A percentile compares a stretch with the other conserved stretches of the same genome.
phyloP scores from a whole-genome alignment of 1,140 invertebrate species.

The Eufriesea mexicana region DNA sequence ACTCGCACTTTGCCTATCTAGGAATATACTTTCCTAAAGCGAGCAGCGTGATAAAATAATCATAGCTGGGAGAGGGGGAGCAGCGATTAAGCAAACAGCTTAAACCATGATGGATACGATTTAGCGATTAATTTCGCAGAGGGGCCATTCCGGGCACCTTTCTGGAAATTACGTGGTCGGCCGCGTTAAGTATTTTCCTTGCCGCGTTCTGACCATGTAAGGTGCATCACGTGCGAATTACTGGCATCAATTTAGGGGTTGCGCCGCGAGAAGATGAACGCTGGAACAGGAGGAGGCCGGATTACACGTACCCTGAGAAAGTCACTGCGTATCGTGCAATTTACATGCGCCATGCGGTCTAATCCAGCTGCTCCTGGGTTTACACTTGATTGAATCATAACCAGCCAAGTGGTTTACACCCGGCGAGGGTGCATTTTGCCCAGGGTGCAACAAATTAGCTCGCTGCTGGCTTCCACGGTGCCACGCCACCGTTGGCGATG shows the following conservation, averaged over 20 bases:
- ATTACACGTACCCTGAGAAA: constrained; percentile 36
- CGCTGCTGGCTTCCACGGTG: neutral
- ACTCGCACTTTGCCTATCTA: too few relatives aligned
- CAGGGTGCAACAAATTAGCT: constrained; percentile 53
- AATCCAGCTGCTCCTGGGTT: constrained; percentile 40
- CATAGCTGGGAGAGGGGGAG: too few relatives aligned
- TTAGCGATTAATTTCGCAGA: neutral
- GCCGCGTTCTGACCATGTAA: constrained; percentile 6
- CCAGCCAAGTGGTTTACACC: constrained; percentile 38
- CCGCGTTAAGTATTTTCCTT: constrained; percentile 2
- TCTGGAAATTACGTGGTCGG: neutral
- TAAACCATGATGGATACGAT: neutral
- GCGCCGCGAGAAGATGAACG: constrained; percentile 36
- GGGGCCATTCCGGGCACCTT: too few relatives aligned
- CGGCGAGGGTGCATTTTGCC: constrained; percentile 16
- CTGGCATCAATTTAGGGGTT: constrained; percentile 34
- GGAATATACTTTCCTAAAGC: too few relatives aligned
- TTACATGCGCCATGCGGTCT: constrained; percentile 42
- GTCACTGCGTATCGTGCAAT: constrained; percentile 53
- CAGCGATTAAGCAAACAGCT: too few relatives aligned
- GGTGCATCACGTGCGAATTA: constrained; percentile 40
- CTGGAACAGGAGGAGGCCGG: neutral
- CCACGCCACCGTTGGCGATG: too few relatives aligned
- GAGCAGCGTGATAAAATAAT: too few relatives aligned
- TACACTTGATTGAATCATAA: constrained; percentile 63